Conservation (phyloP, 2,888 invertebrate species). For the Liposcelis brunnea region DNA sequence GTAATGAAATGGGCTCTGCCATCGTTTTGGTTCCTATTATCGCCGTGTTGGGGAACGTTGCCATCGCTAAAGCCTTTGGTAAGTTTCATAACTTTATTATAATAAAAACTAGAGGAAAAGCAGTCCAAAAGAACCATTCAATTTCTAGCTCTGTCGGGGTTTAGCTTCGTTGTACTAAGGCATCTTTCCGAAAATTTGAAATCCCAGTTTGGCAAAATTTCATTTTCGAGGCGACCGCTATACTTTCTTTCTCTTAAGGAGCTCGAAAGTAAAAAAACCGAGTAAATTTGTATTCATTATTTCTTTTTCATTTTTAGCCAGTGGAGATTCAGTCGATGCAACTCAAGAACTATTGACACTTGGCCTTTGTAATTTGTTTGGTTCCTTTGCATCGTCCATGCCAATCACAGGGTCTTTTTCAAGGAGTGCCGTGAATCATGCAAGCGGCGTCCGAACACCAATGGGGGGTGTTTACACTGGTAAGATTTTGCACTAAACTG, state of each 20-base stretch:
- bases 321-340: constrained; percentile 66
- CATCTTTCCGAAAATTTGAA: neutral
- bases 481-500: constrained; percentile 22
- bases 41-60: constrained; percentile 82
- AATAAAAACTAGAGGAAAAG: constrained; percentile 4
- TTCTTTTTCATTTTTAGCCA: constrained; percentile 32
- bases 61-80: constrained; percentile 91
- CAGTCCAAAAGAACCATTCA: neutral
- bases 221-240: too few species aligned
- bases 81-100: constrained; percentile 24
- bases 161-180: constrained; percentile 22
- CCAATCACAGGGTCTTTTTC: constrained; percentile 83
- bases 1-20: constrained; percentile 66
- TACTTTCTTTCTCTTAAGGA: neutral
- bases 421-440: constrained; percentile 82
- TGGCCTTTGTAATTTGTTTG: constrained; percentile 67
- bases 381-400: constrained; percentile 78
- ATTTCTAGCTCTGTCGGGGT: constrained; percentile 6
- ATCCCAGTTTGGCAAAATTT: too few species aligned
- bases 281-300: too few species aligned
- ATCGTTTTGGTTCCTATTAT: constrained; percentile 76
- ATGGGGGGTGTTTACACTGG: constrained; percentile 72
- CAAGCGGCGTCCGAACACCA: constrained; percentile 83
- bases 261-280: neutral
- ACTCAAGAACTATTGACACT: constrained; percentile 80